Conservation (phyloP, 92 coral and sea anemone species). For the Meandrina meandrites region DNA sequence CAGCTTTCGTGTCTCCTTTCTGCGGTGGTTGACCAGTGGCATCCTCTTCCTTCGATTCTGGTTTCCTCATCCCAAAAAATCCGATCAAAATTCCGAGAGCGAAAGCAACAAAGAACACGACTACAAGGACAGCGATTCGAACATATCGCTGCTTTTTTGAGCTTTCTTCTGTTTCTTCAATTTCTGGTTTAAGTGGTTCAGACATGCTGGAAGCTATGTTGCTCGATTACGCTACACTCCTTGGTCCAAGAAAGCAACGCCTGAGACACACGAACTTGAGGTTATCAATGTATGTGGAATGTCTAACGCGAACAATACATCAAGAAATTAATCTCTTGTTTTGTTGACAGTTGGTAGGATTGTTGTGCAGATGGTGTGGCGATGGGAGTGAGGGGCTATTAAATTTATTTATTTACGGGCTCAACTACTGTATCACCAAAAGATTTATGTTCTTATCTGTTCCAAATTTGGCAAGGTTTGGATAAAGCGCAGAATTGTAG, state of each 20-base stretch:
- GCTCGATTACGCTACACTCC: no score
- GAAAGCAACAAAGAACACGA: not conserved
- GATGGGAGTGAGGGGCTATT: not conserved
- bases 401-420: not conserved
- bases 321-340: not conserved
- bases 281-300: no score
- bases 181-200: no score
- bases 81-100: slow-evolving; percentile 19
- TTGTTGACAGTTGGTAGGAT: not conserved
- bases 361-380: not conserved
- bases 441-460: not conserved
- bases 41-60: not conserved
- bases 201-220: not conserved
- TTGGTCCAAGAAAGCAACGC: no score
- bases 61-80: not conserved
- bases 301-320: not conserved
- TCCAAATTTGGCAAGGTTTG: not conserved
- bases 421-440: not conserved
- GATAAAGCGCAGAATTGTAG: not conserved
- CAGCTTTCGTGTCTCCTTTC: not conserved
- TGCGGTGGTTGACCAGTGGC: not conserved
- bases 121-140: not conserved
- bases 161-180: no score
- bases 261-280: no score
- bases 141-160: not conserved